Evolutionary conservation across 92 coral and sea anemone species (phyloP).

Genomic region (Phenganax stokvisi): DNA sequence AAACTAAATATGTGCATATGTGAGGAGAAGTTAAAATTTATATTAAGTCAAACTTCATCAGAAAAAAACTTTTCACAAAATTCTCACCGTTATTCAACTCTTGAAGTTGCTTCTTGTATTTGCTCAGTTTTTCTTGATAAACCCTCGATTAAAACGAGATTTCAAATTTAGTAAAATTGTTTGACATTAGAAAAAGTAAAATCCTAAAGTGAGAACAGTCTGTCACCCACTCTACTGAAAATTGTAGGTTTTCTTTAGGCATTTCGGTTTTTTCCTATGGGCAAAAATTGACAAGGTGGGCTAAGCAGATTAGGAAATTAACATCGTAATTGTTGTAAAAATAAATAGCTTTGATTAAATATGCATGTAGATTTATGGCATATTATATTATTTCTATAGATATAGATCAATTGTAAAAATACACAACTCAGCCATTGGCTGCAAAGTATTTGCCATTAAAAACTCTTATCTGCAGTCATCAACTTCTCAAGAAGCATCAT

Average conservation of each 20-base stretch:
- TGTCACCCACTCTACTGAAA: no score
- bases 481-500: background rate
- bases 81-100: constrained; percentile 68
- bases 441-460: background rate
- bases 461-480: background rate
- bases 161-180: background rate
- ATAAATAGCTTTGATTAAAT: no score
- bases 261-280: no score
- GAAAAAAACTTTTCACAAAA: background rate
- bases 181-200: background rate
- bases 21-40: background rate
- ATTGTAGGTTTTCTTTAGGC: no score
- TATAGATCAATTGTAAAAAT: background rate
- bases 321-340: no score
- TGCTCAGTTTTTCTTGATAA: constrained; percentile 90
- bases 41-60: background rate
- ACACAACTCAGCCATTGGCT: background rate
- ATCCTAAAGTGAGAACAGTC: background rate
- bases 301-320: no score
- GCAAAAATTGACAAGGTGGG: no score
- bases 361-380: no score
- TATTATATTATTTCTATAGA: background rate
- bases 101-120: constrained; percentile 80
- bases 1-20: background rate
- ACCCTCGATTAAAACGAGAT: constrained; percentile 49